Conservation (phyloP, 2,888 invertebrate species). For the Cabera pusaria region DNA sequence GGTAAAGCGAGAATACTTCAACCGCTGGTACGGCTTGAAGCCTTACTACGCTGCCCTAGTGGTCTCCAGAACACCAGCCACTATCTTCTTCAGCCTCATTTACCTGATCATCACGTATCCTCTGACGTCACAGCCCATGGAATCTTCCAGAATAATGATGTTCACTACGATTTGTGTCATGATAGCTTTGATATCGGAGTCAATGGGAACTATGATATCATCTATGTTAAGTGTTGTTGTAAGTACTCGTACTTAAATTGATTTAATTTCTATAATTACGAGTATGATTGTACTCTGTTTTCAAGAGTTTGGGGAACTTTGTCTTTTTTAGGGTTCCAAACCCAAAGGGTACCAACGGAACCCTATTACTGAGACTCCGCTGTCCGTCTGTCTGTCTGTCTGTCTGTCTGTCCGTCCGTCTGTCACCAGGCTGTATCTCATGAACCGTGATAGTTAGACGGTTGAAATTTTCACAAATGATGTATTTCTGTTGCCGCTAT, state of each 20-base stretch:
- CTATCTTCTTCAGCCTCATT: constrained; percentile 86
- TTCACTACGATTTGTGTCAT: constrained; percentile 88
- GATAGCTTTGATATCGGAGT: constrained; percentile 90
- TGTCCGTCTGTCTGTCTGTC: no score
- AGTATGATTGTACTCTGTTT: no score
- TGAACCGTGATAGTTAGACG: no score
- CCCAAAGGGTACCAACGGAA: no score
- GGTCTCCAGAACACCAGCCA: constrained; percentile 87
- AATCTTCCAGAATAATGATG: constrained; percentile 85
- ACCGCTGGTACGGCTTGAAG: constrained; percentile 92
- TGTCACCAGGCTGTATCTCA: no score
- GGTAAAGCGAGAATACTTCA: constrained; percentile 92
- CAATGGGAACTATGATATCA: constrained; percentile 89
- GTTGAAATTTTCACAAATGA: no score
- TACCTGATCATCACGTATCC: constrained; percentile 89
- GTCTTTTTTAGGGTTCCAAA: no score
- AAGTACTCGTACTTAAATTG: constrained; percentile 69
- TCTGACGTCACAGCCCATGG: constrained; percentile 90
- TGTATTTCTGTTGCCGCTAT: no score
- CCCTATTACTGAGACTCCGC: no score
- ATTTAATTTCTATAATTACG: no score
- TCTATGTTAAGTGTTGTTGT: constrained; percentile 90
- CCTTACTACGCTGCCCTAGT: constrained; percentile 91
- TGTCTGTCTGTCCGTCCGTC: no score
- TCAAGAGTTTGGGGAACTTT: no score